Conservation (phyloP, 2,113 vertebrate species). For the Arizona elegans region DNA sequence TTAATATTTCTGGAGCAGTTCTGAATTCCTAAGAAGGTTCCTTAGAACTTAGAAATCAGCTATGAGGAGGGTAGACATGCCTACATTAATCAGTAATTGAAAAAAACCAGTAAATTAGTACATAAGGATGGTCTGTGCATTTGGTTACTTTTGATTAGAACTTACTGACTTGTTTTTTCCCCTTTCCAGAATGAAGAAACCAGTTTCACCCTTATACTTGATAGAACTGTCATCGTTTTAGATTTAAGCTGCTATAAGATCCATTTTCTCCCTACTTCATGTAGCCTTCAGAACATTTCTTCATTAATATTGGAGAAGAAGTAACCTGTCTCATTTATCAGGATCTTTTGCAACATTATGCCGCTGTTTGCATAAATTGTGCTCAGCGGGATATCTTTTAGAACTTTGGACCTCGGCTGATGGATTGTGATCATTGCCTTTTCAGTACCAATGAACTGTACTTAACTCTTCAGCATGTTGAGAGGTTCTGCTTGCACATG, state of each 20-base stretch:
- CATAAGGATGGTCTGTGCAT: background rate
- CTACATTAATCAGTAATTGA: background rate
- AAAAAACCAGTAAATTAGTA: background rate
- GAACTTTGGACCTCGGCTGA: conserved; percentile 45
- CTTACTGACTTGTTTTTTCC: conserved; percentile 41
- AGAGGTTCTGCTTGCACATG: conserved; percentile 55
- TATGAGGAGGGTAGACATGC: background rate
- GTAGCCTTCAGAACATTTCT: conserved; percentile 46
- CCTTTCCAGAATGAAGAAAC: conserved; percentile 74
- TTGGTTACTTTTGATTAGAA: background rate
- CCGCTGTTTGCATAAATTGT: conserved; percentile 54
- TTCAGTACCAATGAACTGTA: conserved; percentile 57
- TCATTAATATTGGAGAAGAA: conserved; percentile 52
- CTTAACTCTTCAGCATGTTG: conserved; percentile 59
- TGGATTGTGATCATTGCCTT: conserved; percentile 54
- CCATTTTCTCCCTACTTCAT: conserved; percentile 47
- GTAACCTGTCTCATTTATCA: conserved; percentile 49
- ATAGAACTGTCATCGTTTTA: conserved; percentile 44
- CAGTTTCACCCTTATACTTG: conserved; percentile 46
- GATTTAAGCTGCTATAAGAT: conserved; percentile 67
- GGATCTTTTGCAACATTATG: conserved; percentile 43
- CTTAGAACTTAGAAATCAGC: background rate
- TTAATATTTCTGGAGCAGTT: background rate
- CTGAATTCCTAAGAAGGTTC: background rate
- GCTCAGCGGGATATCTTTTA: conserved; percentile 45